These are phyloP conservation scores for Nyctibius bracteatus DNA, from an alignment of 2,113 vertebrate species.

Conservation along the genomic window DNA sequence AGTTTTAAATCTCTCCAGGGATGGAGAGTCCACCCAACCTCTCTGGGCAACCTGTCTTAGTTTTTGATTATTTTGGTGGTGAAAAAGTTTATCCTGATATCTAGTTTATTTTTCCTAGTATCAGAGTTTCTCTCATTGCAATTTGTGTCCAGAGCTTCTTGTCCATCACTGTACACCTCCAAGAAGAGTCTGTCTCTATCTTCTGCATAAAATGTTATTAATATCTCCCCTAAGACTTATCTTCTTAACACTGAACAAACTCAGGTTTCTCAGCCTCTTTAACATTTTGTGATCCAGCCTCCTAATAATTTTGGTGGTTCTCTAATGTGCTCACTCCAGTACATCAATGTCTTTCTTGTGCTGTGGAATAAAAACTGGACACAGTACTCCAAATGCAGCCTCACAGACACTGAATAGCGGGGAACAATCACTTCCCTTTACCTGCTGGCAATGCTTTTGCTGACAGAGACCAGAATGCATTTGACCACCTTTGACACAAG, in stretches of 20 bases:
- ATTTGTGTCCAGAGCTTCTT: neutral
- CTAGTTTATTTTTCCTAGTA: neutral
- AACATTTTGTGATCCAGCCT: neutral
- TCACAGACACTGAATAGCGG: neutral
- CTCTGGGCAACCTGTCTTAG: fast-evolving
- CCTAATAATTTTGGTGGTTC: neutral
- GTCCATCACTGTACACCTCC: neutral
- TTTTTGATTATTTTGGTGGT: neutral
- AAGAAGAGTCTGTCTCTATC: neutral
- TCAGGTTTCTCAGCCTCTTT: neutral
- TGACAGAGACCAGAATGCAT: neutral
- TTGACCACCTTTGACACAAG: neutral
- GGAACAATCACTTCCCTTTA: neutral
- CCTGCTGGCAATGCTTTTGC: neutral
- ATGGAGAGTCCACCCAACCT: neutral
- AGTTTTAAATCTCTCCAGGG: neutral
- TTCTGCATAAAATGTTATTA: neutral
- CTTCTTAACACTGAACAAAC: neutral
- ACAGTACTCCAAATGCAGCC: neutral
- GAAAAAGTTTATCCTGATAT: neutral
- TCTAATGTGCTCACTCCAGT: neutral
- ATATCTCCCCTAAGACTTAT: neutral
- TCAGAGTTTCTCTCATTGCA: neutral
- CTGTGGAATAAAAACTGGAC: neutral
- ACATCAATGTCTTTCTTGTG: fast-evolving